phyloP scores from a whole-genome alignment of 2,888 invertebrate species.

The Polydrusus tereticollis region DNA sequence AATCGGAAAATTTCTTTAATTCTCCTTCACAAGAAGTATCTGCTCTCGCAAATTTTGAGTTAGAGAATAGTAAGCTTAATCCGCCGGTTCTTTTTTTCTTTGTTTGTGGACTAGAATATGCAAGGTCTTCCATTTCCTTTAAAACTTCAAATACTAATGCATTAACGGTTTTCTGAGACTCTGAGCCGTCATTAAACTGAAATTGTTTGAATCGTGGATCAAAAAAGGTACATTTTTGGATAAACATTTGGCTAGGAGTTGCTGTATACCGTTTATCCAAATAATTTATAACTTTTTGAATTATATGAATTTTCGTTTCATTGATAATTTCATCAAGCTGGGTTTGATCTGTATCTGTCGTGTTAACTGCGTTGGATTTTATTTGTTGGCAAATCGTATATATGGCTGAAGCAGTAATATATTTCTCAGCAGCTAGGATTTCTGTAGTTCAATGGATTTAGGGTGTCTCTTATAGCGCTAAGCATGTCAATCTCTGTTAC shows the following conservation, averaged over 20 bases:
- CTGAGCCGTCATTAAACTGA: neutral
- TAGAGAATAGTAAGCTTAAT: neutral
- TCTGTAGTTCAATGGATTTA: neutral
- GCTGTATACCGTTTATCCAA: neutral
- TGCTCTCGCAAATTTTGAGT: neutral
- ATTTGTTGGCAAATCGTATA: neutral
- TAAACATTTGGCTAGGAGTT: neutral
- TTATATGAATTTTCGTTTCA: neutral
- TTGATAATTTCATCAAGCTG: neutral
- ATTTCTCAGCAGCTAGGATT: neutral
- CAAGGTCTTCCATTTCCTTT: too few species aligned
- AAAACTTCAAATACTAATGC: too few species aligned
- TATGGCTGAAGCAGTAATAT: neutral
- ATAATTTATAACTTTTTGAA: neutral
- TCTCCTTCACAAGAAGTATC: neutral
- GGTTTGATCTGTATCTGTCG: neutral
- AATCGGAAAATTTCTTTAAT: neutral
- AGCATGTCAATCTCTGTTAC: neutral
- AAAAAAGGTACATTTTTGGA: neutral
- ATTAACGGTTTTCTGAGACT: too few species aligned
- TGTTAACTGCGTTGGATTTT: neutral
- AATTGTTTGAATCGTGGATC: neutral
- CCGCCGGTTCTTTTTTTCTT: neutral
- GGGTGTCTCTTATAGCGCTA: neutral
- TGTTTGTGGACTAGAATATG: too few species aligned